Base-by-base conservation (phyloP, 2,888 invertebrate genomes). In the Drosophila tripunctata region DNA sequence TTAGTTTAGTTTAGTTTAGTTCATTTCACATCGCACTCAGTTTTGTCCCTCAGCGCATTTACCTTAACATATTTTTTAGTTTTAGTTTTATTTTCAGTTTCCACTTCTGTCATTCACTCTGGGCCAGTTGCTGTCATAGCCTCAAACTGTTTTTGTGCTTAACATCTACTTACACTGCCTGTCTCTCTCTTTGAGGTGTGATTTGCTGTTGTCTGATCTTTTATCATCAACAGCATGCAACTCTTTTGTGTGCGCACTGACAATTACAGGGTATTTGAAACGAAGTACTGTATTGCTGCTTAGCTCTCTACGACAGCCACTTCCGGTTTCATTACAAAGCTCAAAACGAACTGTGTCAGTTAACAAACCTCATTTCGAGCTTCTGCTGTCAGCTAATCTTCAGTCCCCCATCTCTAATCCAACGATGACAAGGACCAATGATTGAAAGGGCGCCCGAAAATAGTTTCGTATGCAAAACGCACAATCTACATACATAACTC, bases 301-400 rank as follows among this genome's bases (percentile, higher is more conserved):
- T 15, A 24, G 14, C 48, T 10, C 21, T 33, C 22, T n/a, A 31
- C 58, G 63, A 52, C 57, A 55, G 60, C 17, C 47, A 70, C 81
- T 87, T 80, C 85, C 87, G 87, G 81, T 65, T 72, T 84, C 73
- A 76, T 83, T 72, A 76, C 62, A 61, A 51, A 36, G 43, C 70
- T 47, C 40, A 31, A 22, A 40, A 48, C 35, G 47, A 48, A 54
- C 44, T 55, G 63, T 45, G 54, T 17, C 33, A 71, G 63, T 70
- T 45, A 72, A 72, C 66, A 51, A 67, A 69, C 66, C 74, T 73
- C 67, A 60, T 67, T 73, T 66, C 55, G 27, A 22, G 43, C 43
- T 30, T n/a, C 27, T 43, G 33, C 56, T 57, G 54, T 10, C 40
- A 64, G 50, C 45, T 36, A 58, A 67, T 45, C 52, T 43, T 40